Conservation (phyloP, 2,113 vertebrate species). For the Cariama cristata region DNA sequence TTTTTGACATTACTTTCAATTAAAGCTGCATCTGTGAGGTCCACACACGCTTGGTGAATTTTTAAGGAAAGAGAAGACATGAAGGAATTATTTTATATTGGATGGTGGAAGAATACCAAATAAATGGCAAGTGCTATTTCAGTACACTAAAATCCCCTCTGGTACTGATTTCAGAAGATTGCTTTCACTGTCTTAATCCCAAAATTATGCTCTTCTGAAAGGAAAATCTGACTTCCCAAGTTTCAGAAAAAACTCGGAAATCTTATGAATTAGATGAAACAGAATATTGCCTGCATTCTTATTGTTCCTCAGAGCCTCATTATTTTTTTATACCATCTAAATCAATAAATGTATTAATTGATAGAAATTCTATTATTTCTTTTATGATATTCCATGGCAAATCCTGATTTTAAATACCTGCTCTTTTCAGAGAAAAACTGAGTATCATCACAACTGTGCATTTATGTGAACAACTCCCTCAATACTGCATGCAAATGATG, state of each 20-base stretch:
- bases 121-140: constrained; percentile 38
- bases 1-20: constrained; percentile 74
- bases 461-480: neutral
- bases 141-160: constrained; percentile 29
- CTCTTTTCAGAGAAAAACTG: neutral
- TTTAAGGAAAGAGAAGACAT: constrained; percentile 51
- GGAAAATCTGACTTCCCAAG: constrained; percentile 6
- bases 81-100: constrained; percentile 54
- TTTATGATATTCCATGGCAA: neutral
- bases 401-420: constrained; percentile 6
- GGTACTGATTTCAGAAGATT: constrained; percentile 22
- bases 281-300: neutral
- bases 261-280: neutral
- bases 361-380: neutral
- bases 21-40: constrained; percentile 72
- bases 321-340: neutral
- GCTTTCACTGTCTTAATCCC: neutral
- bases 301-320: neutral
- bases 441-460: neutral
- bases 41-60: constrained; percentile 69
- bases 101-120: constrained; percentile 60
- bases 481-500: constrained; percentile 10
- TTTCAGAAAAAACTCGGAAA: neutral
- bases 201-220: neutral
- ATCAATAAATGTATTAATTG: neutral